A percentile compares a stretch with the other conserved stretches of the same genome.
Evolutionary conservation across 2,888 invertebrate species (phyloP).

Genomic region (Spodoptera picta): DNA sequence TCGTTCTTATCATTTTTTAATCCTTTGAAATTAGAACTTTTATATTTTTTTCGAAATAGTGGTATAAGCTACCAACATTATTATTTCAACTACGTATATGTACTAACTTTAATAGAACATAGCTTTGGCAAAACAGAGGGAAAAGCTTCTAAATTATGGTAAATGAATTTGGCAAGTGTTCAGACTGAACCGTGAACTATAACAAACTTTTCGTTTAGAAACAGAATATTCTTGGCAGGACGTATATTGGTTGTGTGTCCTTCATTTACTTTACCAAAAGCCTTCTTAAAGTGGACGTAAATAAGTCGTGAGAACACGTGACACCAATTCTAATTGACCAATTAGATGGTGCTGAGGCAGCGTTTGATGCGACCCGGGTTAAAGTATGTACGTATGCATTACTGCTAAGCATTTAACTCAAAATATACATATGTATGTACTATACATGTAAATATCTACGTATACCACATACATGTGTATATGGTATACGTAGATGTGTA

Average conservation of each 20-base stretch:
- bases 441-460: no score
- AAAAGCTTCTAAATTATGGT: background rate
- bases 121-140: slow-evolving; percentile 4
- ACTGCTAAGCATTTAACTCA: no score
- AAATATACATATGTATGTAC: no score
- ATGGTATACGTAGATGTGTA: no score
- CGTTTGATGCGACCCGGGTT: background rate
- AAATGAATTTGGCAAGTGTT: slow-evolving; percentile 13
- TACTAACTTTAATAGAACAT: background rate
- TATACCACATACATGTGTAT: no score
- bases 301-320: background rate
- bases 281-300: no score
- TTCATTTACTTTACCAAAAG: no score
- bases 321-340: slow-evolving; percentile 6
- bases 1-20: no score
- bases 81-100: background rate
- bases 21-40: no score
- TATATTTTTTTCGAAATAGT: background rate
- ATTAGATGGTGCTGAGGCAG: slow-evolving; percentile 4
- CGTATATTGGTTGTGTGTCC: background rate
- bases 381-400: no score
- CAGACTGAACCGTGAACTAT: background rate
- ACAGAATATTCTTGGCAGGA: slow-evolving; percentile 3
- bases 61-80: no score
- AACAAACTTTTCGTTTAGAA: background rate